A percentile compares a stretch with the other conserved stretches of the same genome.
phyloP scores from a whole-genome alignment of 2,888 invertebrate species.

The Pollenia griseotomentosa region DNA sequence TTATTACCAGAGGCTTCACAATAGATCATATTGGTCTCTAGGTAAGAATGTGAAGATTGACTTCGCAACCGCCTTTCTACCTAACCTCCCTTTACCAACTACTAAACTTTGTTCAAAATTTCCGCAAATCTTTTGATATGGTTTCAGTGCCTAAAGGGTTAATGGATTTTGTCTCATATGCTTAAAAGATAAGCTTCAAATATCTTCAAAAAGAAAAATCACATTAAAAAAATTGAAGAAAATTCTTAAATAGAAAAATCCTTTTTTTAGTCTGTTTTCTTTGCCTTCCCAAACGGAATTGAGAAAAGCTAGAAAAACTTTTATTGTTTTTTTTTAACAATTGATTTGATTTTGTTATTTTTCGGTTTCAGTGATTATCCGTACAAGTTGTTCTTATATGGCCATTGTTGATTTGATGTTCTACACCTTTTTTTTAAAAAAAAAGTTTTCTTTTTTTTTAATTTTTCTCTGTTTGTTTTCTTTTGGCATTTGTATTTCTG shows the following conservation, averaged over 20 bases:
- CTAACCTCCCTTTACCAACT: too few species aligned
- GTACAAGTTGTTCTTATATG: conserved; percentile 45
- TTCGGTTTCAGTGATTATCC: conserved; percentile 54
- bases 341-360: conserved; percentile 64
- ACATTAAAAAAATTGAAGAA: not conserved
- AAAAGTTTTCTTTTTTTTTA: not conserved
- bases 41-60: too few species aligned
- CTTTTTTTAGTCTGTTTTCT: conserved; percentile 34
- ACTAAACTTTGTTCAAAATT: not conserved
- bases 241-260: not conserved
- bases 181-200: conserved; percentile 10
- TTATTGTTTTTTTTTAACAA: conserved; percentile 34
- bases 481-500: conserved; percentile 18
- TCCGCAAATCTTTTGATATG: not conserved
- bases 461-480: not conserved
- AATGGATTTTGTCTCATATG: not conserved
- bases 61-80: too few species aligned
- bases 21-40: too few species aligned
- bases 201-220: not conserved
- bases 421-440: conserved; percentile 47
- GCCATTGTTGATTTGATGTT: conserved; percentile 35
- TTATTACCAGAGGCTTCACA: too few species aligned
- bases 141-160: not conserved
- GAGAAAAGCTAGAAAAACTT: conserved; percentile 2
- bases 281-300: not conserved